A percentile compares a stretch with the other conserved stretches of the same genome.
Conservation (phyloP, 2,888 invertebrate genomes). For the Altica lythri region DNA sequence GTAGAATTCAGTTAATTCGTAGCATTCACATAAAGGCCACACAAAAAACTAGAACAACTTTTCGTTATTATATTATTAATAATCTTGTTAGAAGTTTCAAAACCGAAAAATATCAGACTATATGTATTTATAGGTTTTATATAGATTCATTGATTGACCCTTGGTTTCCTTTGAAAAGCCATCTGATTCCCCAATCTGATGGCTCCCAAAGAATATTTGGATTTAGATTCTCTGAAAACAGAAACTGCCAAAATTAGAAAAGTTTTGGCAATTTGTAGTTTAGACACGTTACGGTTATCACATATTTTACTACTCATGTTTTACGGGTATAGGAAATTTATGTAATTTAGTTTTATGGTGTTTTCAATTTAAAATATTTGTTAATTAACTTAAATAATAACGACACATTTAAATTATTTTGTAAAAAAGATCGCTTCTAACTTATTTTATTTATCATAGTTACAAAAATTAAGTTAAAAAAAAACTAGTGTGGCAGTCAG, state of each 20-base stretch:
- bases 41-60: neutral
- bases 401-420: too few species aligned
- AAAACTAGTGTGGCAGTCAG: too few species aligned
- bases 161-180: slow-evolving; percentile 2
- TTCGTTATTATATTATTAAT: slow-evolving; percentile 7
- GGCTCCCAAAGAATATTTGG: slow-evolving; percentile 13
- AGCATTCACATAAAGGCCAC: too few species aligned
- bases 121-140: neutral
- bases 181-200: slow-evolving; percentile 11
- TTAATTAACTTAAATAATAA: too few species aligned
- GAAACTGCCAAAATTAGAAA: slow-evolving; percentile 14
- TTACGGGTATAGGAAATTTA: too few species aligned
- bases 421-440: too few species aligned
- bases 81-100: slow-evolving; percentile 2
- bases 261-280: slow-evolving; percentile 12
- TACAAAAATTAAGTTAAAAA: too few species aligned
- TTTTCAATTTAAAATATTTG: too few species aligned
- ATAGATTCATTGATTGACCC: slow-evolving; percentile 2
- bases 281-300: slow-evolving; percentile 1
- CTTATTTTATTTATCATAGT: too few species aligned
- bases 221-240: slow-evolving; percentile 13
- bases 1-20: too few species aligned
- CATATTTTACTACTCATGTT: too few species aligned
- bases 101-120: neutral
- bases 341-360: too few species aligned